Evolutionary conservation across 2,113 vertebrate genomes (phyloP).

Genomic region (Vulpes vulpes): DNA sequence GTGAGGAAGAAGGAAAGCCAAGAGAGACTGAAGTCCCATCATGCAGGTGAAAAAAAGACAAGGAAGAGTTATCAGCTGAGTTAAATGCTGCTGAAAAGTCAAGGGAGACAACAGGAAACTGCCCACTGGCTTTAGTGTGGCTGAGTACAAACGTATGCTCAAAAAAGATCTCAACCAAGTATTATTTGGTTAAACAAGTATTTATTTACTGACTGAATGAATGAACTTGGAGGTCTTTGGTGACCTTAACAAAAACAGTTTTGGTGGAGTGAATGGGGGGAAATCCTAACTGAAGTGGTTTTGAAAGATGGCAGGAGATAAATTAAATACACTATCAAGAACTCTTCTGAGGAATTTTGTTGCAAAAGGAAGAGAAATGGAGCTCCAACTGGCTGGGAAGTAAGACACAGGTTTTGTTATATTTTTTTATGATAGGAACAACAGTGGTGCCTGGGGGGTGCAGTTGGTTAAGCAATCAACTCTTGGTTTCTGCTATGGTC

Average conservation of each 20-base stretch:
- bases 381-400: neutral
- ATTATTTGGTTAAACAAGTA: neutral
- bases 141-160: neutral
- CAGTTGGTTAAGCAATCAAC: too few species aligned
- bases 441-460: too few species aligned
- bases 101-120: neutral
- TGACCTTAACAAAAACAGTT: neutral
- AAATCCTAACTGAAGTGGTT: neutral
- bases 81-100: neutral
- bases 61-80: neutral
- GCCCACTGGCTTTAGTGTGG: neutral
- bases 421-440: too few species aligned
- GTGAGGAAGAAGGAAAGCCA: slow-evolving; percentile 13
- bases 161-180: neutral
- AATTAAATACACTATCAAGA: neutral
- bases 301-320: neutral
- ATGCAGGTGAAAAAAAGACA: neutral
- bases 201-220: neutral
- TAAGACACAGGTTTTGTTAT: neutral
- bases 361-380: neutral
- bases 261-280: neutral
- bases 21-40: neutral
- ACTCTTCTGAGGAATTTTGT: neutral
- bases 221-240: neutral
- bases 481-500: too few species aligned